Conservation (phyloP, 2,797 vertebrate species). For the Manis pentadactyla region DNA sequence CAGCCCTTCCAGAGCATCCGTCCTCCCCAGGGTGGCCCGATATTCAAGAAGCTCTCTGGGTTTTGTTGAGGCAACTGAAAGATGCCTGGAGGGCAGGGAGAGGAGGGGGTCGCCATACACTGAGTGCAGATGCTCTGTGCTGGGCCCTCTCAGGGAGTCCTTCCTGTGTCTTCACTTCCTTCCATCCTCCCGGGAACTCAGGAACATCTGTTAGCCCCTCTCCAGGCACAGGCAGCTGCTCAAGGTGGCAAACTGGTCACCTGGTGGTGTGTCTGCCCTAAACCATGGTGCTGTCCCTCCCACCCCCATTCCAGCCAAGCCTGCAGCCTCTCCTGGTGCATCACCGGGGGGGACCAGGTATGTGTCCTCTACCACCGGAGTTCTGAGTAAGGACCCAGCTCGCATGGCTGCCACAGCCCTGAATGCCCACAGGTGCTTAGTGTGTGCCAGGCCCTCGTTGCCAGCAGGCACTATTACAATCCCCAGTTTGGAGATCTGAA, state of each 20-base stretch:
- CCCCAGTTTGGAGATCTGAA: background rate
- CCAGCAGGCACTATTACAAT: background rate
- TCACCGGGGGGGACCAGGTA: background rate
- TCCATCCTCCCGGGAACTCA: background rate
- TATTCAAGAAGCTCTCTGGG: background rate
- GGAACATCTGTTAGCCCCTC: background rate
- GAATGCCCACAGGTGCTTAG: background rate
- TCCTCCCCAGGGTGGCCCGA: background rate
- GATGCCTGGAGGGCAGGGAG: rapidly evolving
- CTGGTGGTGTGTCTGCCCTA: too few relatives aligned
- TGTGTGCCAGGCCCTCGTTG: background rate
- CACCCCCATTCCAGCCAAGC: background rate
- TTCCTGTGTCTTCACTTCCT: background rate
- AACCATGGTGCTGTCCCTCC: background rate
- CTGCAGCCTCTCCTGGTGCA: rapidly evolving
- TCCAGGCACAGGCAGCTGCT: background rate
- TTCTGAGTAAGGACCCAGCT: background rate
- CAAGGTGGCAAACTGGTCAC: background rate
- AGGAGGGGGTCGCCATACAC: background rate
- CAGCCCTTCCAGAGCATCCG: background rate
- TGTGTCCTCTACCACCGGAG: background rate
- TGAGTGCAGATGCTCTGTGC: background rate
- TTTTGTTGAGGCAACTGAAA: background rate
- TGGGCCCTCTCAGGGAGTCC: background rate
- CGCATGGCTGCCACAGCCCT: rapidly evolving